phyloP scores from a whole-genome alignment of 2,797 vertebrate species.

The Malurus leucopterus region DNA sequence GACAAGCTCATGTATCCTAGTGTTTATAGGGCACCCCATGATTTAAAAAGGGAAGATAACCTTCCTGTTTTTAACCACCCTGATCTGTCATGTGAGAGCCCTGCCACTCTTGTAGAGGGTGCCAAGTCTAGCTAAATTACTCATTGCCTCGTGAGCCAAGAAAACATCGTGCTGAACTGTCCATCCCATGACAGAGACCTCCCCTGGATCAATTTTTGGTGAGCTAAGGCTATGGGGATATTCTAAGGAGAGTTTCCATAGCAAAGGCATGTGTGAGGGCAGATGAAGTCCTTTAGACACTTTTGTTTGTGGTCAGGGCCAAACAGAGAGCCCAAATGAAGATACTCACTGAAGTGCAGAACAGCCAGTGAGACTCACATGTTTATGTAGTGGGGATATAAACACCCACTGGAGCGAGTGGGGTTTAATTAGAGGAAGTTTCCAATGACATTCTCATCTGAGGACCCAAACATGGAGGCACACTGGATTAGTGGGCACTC shows the following conservation, averaged over 20 bases:
- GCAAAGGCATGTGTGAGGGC: not conserved
- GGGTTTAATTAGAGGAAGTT: not conserved
- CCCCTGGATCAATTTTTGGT: not conserved
- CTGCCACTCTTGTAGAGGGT: not conserved
- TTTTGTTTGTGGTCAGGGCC: not conserved
- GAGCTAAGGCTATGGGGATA: not conserved
- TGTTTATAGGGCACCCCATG: not conserved
- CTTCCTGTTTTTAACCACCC: slow-evolving; percentile 6
- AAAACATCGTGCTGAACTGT: not conserved
- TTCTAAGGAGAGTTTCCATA: not conserved
- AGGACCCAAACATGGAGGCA: not conserved
- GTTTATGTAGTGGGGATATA: not conserved
- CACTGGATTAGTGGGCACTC: not conserved
- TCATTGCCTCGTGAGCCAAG: not conserved
- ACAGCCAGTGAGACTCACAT: not conserved
- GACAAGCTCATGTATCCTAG: not conserved
- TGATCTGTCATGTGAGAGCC: not conserved
- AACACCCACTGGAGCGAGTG: not conserved
- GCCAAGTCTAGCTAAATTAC: not conserved
- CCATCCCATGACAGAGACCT: not conserved
- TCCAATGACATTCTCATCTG: not conserved
- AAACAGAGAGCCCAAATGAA: not conserved
- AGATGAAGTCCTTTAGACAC: not conserved
- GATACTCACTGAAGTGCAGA: not conserved
- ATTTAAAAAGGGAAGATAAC: not conserved